Evolutionary conservation across 2,113 vertebrate species (phyloP).

Genomic region (Acanthochromis polyacanthus): DNA sequence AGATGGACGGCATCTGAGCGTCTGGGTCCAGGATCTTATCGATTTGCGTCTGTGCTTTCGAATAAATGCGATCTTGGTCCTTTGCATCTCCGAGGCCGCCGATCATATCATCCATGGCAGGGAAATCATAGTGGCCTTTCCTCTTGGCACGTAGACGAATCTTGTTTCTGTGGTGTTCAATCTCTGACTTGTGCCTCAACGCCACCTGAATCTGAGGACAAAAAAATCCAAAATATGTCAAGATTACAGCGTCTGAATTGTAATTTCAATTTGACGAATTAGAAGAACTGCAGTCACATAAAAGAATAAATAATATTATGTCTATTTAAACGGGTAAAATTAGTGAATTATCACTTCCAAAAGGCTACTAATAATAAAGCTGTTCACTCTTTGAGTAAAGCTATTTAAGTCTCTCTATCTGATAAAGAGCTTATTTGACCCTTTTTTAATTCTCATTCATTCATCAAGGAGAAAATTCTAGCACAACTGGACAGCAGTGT

Average conservation of each 20-base stretch:
- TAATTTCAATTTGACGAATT: neutral
- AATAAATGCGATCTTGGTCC: slow-evolving; percentile 93
- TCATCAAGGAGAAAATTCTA: too few relatives aligned
- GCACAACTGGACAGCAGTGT: too few relatives aligned
- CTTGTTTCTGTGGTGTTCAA: slow-evolving; percentile 98
- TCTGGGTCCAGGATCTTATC: slow-evolving; percentile 97
- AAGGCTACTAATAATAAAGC: neutral
- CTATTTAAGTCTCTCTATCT: too few relatives aligned
- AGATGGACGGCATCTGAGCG: slow-evolving; percentile 86
- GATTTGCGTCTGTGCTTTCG: slow-evolving; percentile 96
- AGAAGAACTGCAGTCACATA: neutral
- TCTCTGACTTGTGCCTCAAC: slow-evolving; percentile 96
- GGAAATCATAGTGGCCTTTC: slow-evolving; percentile 98
- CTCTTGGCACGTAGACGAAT: slow-evolving; percentile 97
- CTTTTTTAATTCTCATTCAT: neutral
- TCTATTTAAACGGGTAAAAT: too few relatives aligned
- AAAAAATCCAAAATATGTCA: neutral
- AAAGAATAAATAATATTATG: neutral
- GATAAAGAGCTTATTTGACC: neutral
- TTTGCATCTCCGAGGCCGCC: slow-evolving; percentile 86
- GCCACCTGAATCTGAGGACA: slow-evolving; percentile 91
- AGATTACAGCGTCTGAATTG: too few relatives aligned
- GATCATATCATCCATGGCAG: slow-evolving; percentile 91
- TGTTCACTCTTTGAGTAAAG: too few relatives aligned
- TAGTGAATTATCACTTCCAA: neutral